These are phyloP conservation scores for Percopsis omiscomaycus DNA, from an alignment of 2,797 vertebrate genomes.

Conservation along the genomic window DNA sequence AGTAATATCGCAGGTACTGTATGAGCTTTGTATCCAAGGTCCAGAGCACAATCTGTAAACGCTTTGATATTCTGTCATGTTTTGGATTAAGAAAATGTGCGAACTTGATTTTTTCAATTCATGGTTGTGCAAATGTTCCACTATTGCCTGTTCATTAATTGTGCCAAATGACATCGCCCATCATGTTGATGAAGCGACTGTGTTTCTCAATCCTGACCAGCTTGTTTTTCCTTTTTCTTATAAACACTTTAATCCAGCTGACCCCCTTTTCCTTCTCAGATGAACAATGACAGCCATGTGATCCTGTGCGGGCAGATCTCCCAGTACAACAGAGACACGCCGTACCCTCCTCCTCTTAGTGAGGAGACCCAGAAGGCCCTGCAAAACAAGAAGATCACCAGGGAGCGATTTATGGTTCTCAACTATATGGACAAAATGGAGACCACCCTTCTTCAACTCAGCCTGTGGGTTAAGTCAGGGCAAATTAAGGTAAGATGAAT, in stretches of 20 bases:
- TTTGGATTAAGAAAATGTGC: no score
- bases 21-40: not conserved
- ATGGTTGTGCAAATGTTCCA: no score
- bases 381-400: slow-evolving; percentile 81
- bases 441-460: slow-evolving; percentile 80
- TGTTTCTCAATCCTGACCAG: not conserved
- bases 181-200: no score
- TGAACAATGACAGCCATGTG: slow-evolving; percentile 87
- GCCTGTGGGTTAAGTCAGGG: slow-evolving; percentile 84
- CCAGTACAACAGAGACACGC: slow-evolving; percentile 93
- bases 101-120: no score
- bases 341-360: slow-evolving; percentile 88
- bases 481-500: slow-evolving; percentile 84
- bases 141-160: no score
- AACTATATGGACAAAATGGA: slow-evolving; percentile 84
- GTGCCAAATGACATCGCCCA: no score
- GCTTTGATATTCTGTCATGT: not conserved
- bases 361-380: slow-evolving; percentile 73
- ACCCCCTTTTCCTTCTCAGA: slow-evolving; percentile 68
- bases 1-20: slow-evolving; percentile 86
- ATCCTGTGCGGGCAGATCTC: slow-evolving; percentile 96
- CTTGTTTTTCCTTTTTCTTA: not conserved
- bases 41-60: not conserved
- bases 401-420: slow-evolving; percentile 90
- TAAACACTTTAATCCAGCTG: not conserved